Base-by-base conservation (phyloP, 2,888 invertebrate genomes). In the Amblyteles armatorius region DNA sequence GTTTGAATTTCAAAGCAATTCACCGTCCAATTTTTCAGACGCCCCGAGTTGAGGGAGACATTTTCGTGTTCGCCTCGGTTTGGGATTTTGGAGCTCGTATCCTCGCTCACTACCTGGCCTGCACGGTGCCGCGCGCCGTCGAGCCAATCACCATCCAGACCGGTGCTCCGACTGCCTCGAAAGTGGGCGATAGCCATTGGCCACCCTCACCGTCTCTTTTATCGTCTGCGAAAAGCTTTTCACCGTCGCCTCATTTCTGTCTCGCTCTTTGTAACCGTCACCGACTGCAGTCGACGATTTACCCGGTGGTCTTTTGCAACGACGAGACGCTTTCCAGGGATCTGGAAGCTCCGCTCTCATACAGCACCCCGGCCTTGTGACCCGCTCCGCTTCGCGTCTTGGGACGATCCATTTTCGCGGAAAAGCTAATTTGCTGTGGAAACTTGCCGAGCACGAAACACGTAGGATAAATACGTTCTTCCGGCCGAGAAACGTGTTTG, bases 401-500 rank as follows among this genome's bases (percentile, higher is more conserved):
- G 52, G 76, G 72, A 55, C 88, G 89, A 90, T 90, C 88, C 86
- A 90, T 90, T 89, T 88, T 87, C 89, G 88, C 81, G 89, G 88
- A 80, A 90, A 91, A 91, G 90, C 91, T 92, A 92, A 92, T 92
- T 92, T 92, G 82, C 79, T 71, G 89, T 88, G 89, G 87, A 90
- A 90, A 91, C 84, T 90, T 87, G 72, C 63, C 55, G 67, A 74
- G 82, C 88, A 88, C 83, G 90, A 88, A 90, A 90, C 89, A 88
- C 89, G 88, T 88, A 86, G 87, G 88, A 91, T 91, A 92, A 91
- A 91, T 90, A 90, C 89, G 89, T 90, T 90, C 88, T 89, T 90
- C 88, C 90, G 90, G 86, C 87, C 86, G 89, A 74, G 72, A 67
- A 79, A 85, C 85, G 91, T 89, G 90, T 85, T 87, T 78, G 79